phyloP scores from a whole-genome alignment of 2,888 invertebrate species.

The Boloria euphrosyne region DNA sequence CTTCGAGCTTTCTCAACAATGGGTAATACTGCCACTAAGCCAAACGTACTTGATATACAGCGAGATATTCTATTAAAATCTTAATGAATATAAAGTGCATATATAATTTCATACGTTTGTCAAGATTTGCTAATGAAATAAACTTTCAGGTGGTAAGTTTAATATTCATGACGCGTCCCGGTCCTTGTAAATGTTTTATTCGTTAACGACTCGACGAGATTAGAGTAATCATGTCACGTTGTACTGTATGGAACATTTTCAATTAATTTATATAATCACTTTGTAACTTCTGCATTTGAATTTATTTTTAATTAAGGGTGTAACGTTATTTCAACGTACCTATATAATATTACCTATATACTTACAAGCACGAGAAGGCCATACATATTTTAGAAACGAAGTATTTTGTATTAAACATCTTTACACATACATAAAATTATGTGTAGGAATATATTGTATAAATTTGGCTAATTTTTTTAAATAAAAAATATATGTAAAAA shows the following conservation, averaged over 20 bases:
- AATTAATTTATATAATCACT: conserved; percentile 77
- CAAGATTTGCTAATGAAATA: conserved; percentile 72
- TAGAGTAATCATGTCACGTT: conserved; percentile 80
- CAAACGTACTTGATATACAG: not conserved
- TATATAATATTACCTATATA: too few species aligned
- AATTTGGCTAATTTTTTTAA: too few species aligned
- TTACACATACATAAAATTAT: too few species aligned
- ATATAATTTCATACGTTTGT: conserved; percentile 47
- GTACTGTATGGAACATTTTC: conserved; percentile 61
- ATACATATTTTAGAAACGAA: too few species aligned
- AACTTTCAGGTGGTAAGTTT: conserved; percentile 74
- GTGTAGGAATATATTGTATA: too few species aligned
- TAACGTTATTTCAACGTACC: too few species aligned
- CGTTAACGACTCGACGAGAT: conserved; percentile 77
- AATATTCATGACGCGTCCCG: conserved; percentile 73
- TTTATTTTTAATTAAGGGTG: conserved; percentile 1
- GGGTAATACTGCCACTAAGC: too few species aligned
- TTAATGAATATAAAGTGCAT: not conserved
- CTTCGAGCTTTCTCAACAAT: too few species aligned
- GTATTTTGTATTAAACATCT: too few species aligned
- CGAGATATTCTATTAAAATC: not conserved
- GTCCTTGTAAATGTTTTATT: conserved; percentile 80
- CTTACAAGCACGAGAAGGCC: too few species aligned
- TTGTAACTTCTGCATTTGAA: conserved; percentile 40
- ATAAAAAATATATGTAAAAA: too few species aligned